These are phyloP conservation scores for Papilio glaucus DNA, from an alignment of 1,140 invertebrate genomes.

Conservation along the genomic window DNA sequence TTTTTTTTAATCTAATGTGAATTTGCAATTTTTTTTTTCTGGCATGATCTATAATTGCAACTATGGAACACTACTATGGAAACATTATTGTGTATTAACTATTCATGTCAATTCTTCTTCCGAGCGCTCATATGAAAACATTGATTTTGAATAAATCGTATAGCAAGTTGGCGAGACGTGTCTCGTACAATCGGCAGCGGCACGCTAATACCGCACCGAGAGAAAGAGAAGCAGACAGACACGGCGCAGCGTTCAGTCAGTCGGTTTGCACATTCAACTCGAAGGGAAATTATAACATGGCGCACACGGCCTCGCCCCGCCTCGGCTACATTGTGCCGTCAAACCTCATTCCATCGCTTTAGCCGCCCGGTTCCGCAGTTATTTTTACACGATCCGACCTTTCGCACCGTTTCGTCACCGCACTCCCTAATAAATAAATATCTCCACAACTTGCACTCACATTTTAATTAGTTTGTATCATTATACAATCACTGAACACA, in stretches of 20 bases:
- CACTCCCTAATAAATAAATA: conserved; percentile 71
- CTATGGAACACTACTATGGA: too few species aligned
- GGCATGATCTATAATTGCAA: too few species aligned
- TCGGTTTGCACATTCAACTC: conserved; percentile 79
- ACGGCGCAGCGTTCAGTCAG: conserved; percentile 69
- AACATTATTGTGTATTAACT: neutral
- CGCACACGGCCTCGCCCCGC: conserved; percentile 80
- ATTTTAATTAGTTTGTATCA: conserved; percentile 40
- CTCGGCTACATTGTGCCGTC: conserved; percentile 80
- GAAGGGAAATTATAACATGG: conserved; percentile 83
- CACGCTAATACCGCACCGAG: conserved; percentile 57
- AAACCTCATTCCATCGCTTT: conserved; percentile 82
- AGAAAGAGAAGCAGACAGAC: conserved; percentile 75
- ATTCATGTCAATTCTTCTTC: neutral
- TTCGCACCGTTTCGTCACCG: conserved; percentile 81
- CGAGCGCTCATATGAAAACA: neutral
- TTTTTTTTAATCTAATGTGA: too few species aligned
- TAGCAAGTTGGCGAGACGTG: conserved; percentile 41
- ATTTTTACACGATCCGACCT: conserved; percentile 83
- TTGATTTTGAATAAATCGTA: conserved; percentile 14
- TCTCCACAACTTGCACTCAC: conserved; percentile 72
- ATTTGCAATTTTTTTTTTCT: too few species aligned
- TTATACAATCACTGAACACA: conserved; percentile 38
- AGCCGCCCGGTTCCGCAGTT: conserved; percentile 82
- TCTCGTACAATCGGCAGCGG: conserved; percentile 44